These are phyloP conservation scores for Andrena minutula DNA, from an alignment of 2,888 invertebrate species.

Conservation along the genomic window DNA sequence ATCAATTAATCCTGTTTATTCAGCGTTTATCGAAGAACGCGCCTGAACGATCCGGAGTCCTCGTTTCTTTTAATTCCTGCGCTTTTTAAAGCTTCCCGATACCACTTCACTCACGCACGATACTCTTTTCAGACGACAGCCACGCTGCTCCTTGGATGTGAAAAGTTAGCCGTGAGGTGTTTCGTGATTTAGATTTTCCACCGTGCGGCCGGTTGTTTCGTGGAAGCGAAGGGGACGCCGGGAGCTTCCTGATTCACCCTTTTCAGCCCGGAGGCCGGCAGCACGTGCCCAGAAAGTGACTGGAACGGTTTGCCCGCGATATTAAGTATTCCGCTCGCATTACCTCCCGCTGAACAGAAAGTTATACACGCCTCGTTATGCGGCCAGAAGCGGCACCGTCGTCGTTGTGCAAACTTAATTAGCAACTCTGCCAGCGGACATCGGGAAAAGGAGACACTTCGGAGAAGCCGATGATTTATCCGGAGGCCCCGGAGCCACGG, in stretches of 20 bases:
- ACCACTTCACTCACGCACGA: neutral
- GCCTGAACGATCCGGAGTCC: neutral
- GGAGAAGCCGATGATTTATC: conserved; percentile 64
- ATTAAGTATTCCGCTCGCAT: conserved; percentile 71
- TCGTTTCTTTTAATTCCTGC: neutral
- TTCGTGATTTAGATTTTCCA: conserved; percentile 28
- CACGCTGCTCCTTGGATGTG: neutral
- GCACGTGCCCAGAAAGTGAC: conserved; percentile 61
- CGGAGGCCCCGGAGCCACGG: conserved; percentile 27
- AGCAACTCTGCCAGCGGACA: conserved; percentile 64
- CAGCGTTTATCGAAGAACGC: neutral
- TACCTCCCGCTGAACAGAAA: conserved; percentile 67
- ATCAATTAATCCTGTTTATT: neutral
- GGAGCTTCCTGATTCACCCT: conserved; percentile 49
- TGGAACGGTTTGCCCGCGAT: conserved; percentile 50
- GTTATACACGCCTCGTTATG: conserved; percentile 74
- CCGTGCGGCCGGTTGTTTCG: conserved; percentile 25
- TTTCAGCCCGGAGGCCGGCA: conserved; percentile 32
- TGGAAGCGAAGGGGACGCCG: conserved; percentile 21
- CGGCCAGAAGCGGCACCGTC: conserved; percentile 56
- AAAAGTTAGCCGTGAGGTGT: conserved; percentile 5
- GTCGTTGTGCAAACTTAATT: conserved; percentile 77
- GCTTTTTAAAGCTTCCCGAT: neutral
- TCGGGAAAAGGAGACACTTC: conserved; percentile 58
- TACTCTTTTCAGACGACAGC: neutral